phyloP scores from a whole-genome alignment of 1,140 invertebrate species.

The Mylabris phalerata region DNA sequence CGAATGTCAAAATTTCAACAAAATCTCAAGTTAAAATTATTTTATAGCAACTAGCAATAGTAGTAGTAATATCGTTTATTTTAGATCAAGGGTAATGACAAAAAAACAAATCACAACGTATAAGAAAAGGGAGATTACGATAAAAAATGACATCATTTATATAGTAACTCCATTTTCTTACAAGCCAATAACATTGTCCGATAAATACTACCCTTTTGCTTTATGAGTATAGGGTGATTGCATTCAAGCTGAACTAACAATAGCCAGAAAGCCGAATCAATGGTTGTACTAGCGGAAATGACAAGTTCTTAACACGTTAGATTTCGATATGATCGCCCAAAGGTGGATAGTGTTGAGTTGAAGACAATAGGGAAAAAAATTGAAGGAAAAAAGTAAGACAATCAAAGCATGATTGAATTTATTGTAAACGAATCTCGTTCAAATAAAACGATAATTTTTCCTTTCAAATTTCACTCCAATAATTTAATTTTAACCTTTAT shows the following conservation, averaged over 20 bases:
- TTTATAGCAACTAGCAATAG: too few species aligned
- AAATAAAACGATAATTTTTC: too few species aligned
- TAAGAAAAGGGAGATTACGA: constrained; percentile 8
- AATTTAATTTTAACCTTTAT: too few species aligned
- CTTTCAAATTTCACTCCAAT: too few species aligned
- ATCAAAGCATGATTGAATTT: too few species aligned
- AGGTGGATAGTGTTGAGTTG: not conserved
- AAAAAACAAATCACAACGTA: too few species aligned
- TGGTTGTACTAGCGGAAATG: constrained; percentile 23
- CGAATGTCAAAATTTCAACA: too few species aligned
- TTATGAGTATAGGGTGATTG: constrained; percentile 12
- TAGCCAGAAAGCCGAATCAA: constrained; percentile 15
- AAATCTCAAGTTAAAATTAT: too few species aligned
- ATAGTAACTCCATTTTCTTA: constrained; percentile 13
- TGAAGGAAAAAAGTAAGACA: too few species aligned
- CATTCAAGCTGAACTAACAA: constrained; percentile 15
- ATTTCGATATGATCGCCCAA: constrained; percentile 18
- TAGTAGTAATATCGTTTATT: too few species aligned
- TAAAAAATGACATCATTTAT: constrained; percentile 18
- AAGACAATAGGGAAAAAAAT: not conserved
- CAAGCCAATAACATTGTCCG: constrained; percentile 13
- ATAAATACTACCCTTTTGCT: constrained; percentile 18
- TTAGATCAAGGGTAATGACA: too few species aligned
- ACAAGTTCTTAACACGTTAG: constrained; percentile 18
- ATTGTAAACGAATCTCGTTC: too few species aligned